phyloP scores from a whole-genome alignment of 2,888 invertebrate species.

The Trissolcus japonicus region DNA sequence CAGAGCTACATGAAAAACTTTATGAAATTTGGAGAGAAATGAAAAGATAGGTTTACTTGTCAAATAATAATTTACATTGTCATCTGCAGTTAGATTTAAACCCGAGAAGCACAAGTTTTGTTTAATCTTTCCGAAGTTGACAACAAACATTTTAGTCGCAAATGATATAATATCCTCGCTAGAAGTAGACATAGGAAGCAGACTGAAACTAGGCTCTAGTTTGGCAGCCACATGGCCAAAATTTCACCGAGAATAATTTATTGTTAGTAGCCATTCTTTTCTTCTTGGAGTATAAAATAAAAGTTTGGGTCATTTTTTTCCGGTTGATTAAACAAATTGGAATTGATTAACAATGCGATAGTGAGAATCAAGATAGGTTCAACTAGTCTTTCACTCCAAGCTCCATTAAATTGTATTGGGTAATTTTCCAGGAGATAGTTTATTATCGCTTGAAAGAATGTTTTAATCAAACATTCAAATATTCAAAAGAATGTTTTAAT shows the following conservation, averaged over 20 bases:
- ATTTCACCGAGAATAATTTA: too few relatives aligned
- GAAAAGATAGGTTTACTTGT: conserved; percentile 21
- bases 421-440: conserved; percentile 11
- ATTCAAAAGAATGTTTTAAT: too few relatives aligned
- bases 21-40: conserved; percentile 19
- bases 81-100: background rate
- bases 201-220: too few relatives aligned
- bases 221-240: too few relatives aligned
- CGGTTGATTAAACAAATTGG: conserved; percentile 26
- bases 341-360: conserved; percentile 38
- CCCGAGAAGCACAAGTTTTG: too few relatives aligned
- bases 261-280: too few relatives aligned
- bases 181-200: too few relatives aligned
- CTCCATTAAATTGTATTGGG: conserved; percentile 28
- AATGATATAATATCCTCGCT: too few relatives aligned
- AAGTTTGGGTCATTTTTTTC: conserved; percentile 18
- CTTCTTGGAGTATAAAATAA: background rate
- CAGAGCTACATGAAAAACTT: conserved; percentile 33
- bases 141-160: background rate
- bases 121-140: too few relatives aligned
- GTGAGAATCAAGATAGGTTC: conserved; percentile 28
- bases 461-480: conserved; percentile 21
- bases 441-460: conserved; percentile 26
- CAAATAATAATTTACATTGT: conserved; percentile 21
- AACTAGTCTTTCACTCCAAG: conserved; percentile 26